Base-by-base conservation (phyloP, 2,888 invertebrate species). In the Hymenopus coronatus region DNA sequence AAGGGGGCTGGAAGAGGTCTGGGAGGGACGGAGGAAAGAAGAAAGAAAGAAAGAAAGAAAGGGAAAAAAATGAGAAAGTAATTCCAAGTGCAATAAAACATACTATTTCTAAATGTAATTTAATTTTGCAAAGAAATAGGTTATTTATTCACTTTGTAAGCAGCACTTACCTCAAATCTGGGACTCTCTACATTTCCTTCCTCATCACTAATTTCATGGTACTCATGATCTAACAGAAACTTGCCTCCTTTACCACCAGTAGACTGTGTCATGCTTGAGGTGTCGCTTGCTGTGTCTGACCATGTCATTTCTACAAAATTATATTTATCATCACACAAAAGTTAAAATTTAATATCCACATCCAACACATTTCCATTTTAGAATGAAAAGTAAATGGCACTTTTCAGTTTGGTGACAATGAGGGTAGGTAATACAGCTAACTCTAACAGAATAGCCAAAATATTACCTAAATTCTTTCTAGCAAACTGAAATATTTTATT, bases 171-270 rank as follows among this genome's bases (percentile, higher is more conserved):
- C 91, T 93, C 94, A 92, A 94, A 94, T 88, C 93, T 91, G 25
- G 93, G 94, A 93, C 91, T 94, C 92, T 92, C 94, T 92, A 92
- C 90, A 89, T 93, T 92, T 89, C 91, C 94, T 91, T 97, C 97
- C 92, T 97, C 97, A 92, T 97, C 97, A 89, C 97, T 97, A 91
- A 97, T 97, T 93, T 97, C 97, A 92, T 97, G 97, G 92, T 97
- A 97, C 91, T 97, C 97, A 91, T 97, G 97, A 92, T 96, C 95
- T 92, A 92, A 90, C 92, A 94, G 89, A 93, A 85, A 82, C 85
- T 89, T 90, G 28, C 88, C 30, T 33, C 85, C 88, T 46, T 70
- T 46, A 15, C 40, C 83, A 28, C 33, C 33, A 8, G 89, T 25
- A 27, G 85, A 83, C 83, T 86, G 86, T 20, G 89, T 46, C 54